phyloP scores from a whole-genome alignment of 2,113 vertebrate genomes.

The Gallinago jamesoni region DNA sequence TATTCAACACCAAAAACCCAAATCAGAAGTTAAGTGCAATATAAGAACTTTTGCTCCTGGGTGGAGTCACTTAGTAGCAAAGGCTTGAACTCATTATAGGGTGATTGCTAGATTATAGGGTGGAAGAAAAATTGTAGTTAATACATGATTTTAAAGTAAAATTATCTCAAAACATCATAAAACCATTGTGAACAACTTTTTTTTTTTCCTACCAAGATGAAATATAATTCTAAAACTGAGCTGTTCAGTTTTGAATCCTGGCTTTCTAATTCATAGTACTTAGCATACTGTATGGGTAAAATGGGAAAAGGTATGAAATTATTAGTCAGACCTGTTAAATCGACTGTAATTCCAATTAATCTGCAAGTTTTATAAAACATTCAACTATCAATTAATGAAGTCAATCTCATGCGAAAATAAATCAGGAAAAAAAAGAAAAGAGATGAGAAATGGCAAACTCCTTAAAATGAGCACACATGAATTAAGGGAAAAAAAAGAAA shows the following conservation, averaged over 20 bases:
- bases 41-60: neutral
- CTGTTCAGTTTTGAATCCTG: neutral
- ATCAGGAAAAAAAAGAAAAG: neutral
- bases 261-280: neutral
- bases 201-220: neutral
- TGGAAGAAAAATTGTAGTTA: neutral
- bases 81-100: neutral
- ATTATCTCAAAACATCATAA: neutral
- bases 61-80: slow-evolving; percentile 8
- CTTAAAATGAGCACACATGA: neutral
- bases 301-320: neutral
- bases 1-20: neutral
- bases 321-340: neutral
- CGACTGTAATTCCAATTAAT: neutral
- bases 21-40: neutral
- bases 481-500: neutral
- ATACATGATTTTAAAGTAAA: neutral
- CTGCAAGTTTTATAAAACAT: neutral
- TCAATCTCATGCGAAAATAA: neutral
- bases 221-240: neutral
- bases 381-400: neutral
- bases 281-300: neutral
- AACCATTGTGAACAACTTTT: neutral
- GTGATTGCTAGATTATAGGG: neutral
- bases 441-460: neutral